Percentiles rank a stretch among this genome's conserved stretches.
Conservation (phyloP, 2,797 vertebrate genomes). For the Holocentrus rufus region DNA sequence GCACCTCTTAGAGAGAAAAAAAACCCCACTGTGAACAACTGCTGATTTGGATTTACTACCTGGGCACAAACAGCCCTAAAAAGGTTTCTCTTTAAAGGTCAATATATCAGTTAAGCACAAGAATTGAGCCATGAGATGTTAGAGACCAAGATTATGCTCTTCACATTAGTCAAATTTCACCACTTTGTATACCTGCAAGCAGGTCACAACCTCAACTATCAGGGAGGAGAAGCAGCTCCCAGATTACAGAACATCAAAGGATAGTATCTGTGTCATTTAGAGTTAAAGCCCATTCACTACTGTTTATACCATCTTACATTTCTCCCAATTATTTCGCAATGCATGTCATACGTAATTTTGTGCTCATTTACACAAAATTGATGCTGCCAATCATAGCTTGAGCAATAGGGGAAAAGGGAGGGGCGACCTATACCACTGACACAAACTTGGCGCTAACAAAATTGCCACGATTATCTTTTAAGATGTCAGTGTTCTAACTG, state of each 20-base stretch:
- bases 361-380: no score
- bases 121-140: slow-evolving; percentile 23
- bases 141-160: not conserved
- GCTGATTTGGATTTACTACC: slow-evolving; percentile 10
- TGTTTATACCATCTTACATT: no score
- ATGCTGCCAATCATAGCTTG: no score
- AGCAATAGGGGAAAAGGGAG: no score
- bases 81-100: slow-evolving; percentile 23
- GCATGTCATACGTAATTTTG: no score
- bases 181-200: slow-evolving; percentile 9
- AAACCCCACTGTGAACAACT: slow-evolving; percentile 15
- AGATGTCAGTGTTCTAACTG: slow-evolving; percentile 16
- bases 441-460: no score
- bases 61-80: slow-evolving; percentile 18
- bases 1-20: slow-evolving; percentile 29
- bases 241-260: slow-evolving; percentile 4
- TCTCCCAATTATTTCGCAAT: no score
- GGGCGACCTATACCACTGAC: no score
- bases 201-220: slow-evolving; percentile 3
- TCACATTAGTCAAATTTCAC: slow-evolving; percentile 11
- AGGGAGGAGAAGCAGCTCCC: slow-evolving; percentile 7
- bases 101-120: slow-evolving; percentile 28
- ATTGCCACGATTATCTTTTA: no score
- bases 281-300: no score
- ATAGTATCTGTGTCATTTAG: no score